Percentiles rank a stretch among this genome's conserved stretches.
Conservation (phyloP, 2,797 vertebrate species). For the Australoheros facetus region DNA sequence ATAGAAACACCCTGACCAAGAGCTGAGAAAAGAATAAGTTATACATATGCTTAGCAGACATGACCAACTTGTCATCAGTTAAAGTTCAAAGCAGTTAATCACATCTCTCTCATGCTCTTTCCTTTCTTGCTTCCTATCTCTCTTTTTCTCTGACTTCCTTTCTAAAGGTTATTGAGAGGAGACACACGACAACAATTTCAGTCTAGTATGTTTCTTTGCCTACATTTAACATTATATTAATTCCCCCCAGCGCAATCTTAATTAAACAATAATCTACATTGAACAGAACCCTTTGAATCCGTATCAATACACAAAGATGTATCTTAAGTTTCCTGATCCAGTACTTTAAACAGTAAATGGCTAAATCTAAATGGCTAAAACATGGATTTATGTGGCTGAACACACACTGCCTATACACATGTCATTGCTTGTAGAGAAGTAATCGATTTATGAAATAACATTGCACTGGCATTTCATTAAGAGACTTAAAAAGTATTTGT, state of each 20-base stretch:
- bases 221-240: constrained; percentile 6
- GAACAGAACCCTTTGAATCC: background rate
- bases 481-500: background rate
- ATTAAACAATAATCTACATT: background rate
- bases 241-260: background rate
- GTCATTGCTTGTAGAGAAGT: background rate
- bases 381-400: background rate
- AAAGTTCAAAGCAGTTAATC: constrained; percentile 62
- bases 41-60: constrained; percentile 52
- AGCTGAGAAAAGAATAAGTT: constrained; percentile 3
- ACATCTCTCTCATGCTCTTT: constrained; percentile 10
- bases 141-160: background rate
- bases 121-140: background rate
- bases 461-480: background rate
- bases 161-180: constrained; percentile 18
- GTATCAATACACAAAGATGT: background rate
- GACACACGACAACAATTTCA: background rate
- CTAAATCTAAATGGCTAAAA: background rate
- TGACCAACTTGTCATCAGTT: constrained; percentile 35
- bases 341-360: background rate
- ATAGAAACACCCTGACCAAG: background rate
- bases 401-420: rapidly evolving
- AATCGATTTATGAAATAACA: background rate
- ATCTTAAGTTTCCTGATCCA: background rate
- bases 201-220: background rate